These are phyloP conservation scores for Coremacera marginata DNA, from an alignment of 2,888 invertebrate genomes.

Conservation along the genomic window DNA sequence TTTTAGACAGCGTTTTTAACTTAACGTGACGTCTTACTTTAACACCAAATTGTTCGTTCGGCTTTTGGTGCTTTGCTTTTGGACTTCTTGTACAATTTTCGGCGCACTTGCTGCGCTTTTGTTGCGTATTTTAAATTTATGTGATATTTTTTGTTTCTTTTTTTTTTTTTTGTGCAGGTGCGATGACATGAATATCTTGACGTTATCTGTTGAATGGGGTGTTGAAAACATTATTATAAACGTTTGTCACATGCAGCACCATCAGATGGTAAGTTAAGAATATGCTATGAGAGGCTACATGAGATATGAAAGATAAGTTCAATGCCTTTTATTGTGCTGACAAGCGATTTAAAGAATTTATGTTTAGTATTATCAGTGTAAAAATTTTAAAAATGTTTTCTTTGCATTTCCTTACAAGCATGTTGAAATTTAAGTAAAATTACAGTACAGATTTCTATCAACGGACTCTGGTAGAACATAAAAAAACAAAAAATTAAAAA, in stretches of 20 bases:
- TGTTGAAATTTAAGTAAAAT: no score
- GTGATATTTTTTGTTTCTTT: neutral
- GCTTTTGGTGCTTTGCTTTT: neutral
- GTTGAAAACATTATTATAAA: conserved; percentile 2
- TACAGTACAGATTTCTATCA: no score
- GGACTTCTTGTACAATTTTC: neutral
- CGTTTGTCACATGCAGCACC: no score
- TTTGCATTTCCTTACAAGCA: no score
- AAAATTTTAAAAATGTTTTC: no score
- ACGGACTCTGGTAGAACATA: no score
- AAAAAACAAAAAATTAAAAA: no score
- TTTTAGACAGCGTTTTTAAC: neutral
- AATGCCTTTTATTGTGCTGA: neutral
- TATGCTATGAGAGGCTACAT: no score
- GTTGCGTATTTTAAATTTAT: conserved; percentile 11
- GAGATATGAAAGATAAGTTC: neutral
- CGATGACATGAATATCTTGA: no score
- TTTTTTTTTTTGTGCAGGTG: neutral
- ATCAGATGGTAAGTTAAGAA: no score
- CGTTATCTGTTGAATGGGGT: neutral
- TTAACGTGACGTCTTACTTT: conserved; percentile 5
- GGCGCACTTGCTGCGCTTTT: neutral
- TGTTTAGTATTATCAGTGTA: neutral
- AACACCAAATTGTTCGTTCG: neutral
- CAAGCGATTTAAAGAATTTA: neutral